A percentile compares a stretch with the other conserved stretches of the same genome.
Conservation (phyloP, 2,888 invertebrate species). For the Barypeithes pellucidus region DNA sequence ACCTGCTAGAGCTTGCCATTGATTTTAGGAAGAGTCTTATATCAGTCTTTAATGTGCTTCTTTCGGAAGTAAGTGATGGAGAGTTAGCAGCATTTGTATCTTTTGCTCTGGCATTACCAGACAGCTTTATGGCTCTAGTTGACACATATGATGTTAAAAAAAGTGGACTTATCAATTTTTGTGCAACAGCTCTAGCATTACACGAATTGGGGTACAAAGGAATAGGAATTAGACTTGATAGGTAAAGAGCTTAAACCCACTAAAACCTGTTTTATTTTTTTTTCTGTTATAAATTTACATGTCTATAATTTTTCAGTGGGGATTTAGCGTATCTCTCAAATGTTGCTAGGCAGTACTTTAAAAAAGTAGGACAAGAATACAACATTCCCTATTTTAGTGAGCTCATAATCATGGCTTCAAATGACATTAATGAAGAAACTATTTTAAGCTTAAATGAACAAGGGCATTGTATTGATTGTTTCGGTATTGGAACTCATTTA, state of each 20-base stretch:
- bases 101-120: conserved; percentile 95
- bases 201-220: conserved; percentile 92
- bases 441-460: conserved; percentile 97
- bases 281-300: not conserved
- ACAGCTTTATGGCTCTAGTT: conserved; percentile 94
- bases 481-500: conserved; percentile 85
- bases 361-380: conserved; percentile 81
- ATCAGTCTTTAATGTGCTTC: conserved; percentile 80
- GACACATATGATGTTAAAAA: conserved; percentile 99
- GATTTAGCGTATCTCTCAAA: conserved; percentile 96
- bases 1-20: conserved; percentile 78
- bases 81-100: conserved; percentile 96
- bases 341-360: conserved; percentile 87
- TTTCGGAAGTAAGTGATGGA: conserved; percentile 92
- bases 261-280: conserved; percentile 14
- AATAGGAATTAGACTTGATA: conserved; percentile 91
- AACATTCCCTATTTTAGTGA: conserved; percentile 88
- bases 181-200: conserved; percentile 93
- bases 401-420: conserved; percentile 95
- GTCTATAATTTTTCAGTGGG: conserved; percentile 77
- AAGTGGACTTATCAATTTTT: conserved; percentile 97
- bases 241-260: conserved; percentile 18
- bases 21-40: conserved; percentile 81
- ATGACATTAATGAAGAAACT: conserved; percentile 99
- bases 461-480: conserved; percentile 94